Evolutionary conservation across 1,140 invertebrate species (phyloP), one percentile per base, ranked within the genome.

Genomic region (Drosophila seguyi): DNA sequence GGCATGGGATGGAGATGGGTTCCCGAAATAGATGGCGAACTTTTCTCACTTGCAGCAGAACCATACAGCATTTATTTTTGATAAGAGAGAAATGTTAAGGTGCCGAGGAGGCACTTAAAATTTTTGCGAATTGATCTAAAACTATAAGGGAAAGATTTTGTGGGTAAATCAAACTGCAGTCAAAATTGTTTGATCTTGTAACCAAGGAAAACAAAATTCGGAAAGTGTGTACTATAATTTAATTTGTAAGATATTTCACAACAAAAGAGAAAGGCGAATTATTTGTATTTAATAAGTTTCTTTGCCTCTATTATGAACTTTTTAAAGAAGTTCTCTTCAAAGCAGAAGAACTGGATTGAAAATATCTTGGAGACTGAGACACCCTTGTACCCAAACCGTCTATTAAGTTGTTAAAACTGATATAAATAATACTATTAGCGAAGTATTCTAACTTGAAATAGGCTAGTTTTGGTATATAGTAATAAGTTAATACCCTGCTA

Each of bases 21-120:
- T 11, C 44, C 53, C n/a, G 34, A 73, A 73, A 73, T 73, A 73
- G 69, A 72, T 20, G 14, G 53, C 44, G 53, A 71, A 72, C 67
- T 73, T 72, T 59, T 73, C 53, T 73, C 53, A 38, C 66, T 72
- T 56, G 27, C 61, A 60, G 25, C 38, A 22, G 7, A 36, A 47
- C n/a, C 18, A 27, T 25, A 25, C 25, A 48, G n/a, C 10, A 18
- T 18, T 4, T 44, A 38, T 38, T 34, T 47, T 47, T 67, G 31
- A 47, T 29, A 29, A 66, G 31, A 38, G 63, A 63, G 41, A 45
- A 55, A 11, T 16, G 4, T 16, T 36, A 4, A 18, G 20, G 29
- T 22, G 55, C n/a, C 29, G 31, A 8, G 13, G 8, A 52, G 8
- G 6, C n/a, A 31, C 34, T 14, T 14, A 8, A 20, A 31, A 14